Evolutionary conservation across 2,888 invertebrate genomes (phyloP).

Genomic region (Mactromeris polynyma): DNA sequence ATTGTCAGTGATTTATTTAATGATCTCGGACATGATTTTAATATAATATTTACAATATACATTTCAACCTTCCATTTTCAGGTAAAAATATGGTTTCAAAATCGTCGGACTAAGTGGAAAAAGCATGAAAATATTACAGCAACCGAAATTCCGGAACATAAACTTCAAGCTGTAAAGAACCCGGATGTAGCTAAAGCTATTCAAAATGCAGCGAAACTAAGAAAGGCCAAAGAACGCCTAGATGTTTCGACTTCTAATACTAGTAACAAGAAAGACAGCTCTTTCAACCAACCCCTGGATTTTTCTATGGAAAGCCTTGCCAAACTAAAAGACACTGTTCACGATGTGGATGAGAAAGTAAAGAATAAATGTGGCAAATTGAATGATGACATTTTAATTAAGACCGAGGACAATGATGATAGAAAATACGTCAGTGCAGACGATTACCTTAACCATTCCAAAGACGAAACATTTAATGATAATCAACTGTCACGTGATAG

Average conservation of each 20-base stretch:
- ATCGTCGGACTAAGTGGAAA: slow-evolving; percentile 94
- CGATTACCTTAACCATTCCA: neutral
- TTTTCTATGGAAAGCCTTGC: slow-evolving; percentile 56
- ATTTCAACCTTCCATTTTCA: slow-evolving; percentile 88
- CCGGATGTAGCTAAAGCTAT: slow-evolving; percentile 71
- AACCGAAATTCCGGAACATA: slow-evolving; percentile 95
- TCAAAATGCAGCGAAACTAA: slow-evolving; percentile 70
- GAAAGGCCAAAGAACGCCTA: slow-evolving; percentile 68
- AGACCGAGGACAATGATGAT: neutral
- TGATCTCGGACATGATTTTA: too few species aligned
- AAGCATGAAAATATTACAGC: slow-evolving; percentile 97
- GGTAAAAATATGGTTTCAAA: slow-evolving; percentile 97
- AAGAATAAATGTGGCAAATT: neutral
- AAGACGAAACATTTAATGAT: neutral
- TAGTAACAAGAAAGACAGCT: slow-evolving; percentile 22
- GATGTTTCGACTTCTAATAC: slow-evolving; percentile 31
- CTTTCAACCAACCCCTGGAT: slow-evolving; percentile 49
- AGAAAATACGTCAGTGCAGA: neutral
- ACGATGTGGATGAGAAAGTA: neutral
- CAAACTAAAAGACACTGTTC: neutral
- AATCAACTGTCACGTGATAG: neutral
- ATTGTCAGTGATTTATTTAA: too few species aligned
- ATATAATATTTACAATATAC: too few species aligned
- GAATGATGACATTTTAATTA: neutral
- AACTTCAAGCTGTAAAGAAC: slow-evolving; percentile 88